Evolutionary conservation across 2,888 invertebrate genomes (phyloP), one percentile per base, ranked within the genome.

Genomic region (Xestia rhomboidea): DNA sequence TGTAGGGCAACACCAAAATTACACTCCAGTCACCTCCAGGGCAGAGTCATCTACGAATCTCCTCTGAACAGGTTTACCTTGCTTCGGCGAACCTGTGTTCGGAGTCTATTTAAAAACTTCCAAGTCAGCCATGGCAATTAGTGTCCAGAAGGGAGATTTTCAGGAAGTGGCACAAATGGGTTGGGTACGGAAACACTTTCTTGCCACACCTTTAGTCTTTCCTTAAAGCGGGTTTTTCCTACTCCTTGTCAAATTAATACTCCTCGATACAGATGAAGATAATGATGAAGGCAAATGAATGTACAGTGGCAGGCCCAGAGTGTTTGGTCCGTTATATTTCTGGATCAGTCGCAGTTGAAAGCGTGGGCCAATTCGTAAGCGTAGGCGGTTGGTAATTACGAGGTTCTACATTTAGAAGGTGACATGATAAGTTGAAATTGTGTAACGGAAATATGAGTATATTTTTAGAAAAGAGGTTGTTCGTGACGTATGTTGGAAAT

Each of bases 321-420:
- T 83, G 76, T 85, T 89, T 89, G 89, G 90, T 69, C 85, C 82
- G 87, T 83, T 87, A 89, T 89, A 88, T 89, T 89, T 90, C 89
- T 83, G 86, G 80, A 82, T 79, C 82, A 81, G 73, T 76, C 77
- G 66, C 63, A 57, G 30, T 71, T 63, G 8, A n/a, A 15, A 15
- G 46, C 5, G 44, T 76, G 77, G 75, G 1, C 11, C 63, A 75
- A 73, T 68, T 77, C 6, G n/a, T 21, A 68, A 77, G 70, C 57
- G 11, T 62, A 11, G 27, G 67, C 67, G 73, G 30, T 69, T 18
- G 1, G 21, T 44, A 38, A 64, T 11, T 49, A 2, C 5, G 2
- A 41, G 57, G 18, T 30, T 66, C 10, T 24, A 13, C 0, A 15
- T 57, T 24, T 73, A 63, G 4, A 64, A 24, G 15, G 41, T 49